These are phyloP conservation scores for Brachymystax lenok DNA, from an alignment of 2,797 vertebrate species.

Conservation along the genomic window DNA sequence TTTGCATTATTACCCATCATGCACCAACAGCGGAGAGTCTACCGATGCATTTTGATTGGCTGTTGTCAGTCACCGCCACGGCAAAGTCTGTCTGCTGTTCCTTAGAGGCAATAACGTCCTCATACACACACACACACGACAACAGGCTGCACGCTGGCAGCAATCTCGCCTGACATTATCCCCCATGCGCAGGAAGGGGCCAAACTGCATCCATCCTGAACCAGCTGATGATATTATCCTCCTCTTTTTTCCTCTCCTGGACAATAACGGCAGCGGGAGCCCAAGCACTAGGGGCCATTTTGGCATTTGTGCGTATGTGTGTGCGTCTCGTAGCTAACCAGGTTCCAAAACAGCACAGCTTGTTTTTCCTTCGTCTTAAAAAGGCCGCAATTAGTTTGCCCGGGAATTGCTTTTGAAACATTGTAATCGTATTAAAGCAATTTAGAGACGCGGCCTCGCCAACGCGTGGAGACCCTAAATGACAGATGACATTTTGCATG, in stretches of 20 bases:
- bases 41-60: conserved; percentile 22
- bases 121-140: conserved; percentile 3
- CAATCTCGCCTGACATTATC: conserved; percentile 52
- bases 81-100: conserved; percentile 44
- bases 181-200: background rate
- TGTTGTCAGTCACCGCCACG: conserved; percentile 23
- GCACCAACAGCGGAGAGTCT: conserved; percentile 33
- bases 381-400: conserved; percentile 28
- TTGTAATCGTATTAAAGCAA: conserved; percentile 48
- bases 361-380: conserved; percentile 11
- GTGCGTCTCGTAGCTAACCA: conserved; percentile 15
- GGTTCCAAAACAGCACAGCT: conserved; percentile 32
- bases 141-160: conserved; percentile 44
- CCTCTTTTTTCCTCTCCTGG: conserved; percentile 25
- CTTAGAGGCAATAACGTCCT: conserved; percentile 17
- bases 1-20: conserved; percentile 58
- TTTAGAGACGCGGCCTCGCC: conserved; percentile 23
- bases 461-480: conserved; percentile 25
- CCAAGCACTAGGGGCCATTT: background rate
- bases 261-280: background rate
- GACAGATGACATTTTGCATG: conserved; percentile 36
- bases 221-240: conserved; percentile 38
- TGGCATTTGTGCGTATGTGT: no score
- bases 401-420: conserved; percentile 30
- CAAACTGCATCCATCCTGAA: conserved; percentile 49